phyloP scores from a whole-genome alignment of 2,888 invertebrate species.

The Aleiodes alternator region DNA sequence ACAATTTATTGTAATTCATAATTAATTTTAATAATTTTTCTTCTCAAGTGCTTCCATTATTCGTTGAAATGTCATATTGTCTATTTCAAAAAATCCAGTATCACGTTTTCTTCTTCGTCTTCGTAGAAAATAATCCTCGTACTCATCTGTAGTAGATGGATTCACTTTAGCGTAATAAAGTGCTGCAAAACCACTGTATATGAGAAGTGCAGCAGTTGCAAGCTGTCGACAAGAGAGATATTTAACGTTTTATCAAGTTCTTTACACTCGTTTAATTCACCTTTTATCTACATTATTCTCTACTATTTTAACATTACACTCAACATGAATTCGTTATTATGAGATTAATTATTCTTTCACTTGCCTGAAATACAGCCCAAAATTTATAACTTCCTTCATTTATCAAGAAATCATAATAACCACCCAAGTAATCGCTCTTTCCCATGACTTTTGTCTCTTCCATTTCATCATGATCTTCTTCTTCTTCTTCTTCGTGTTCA shows the following conservation, averaged over 20 bases:
- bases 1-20: conserved; percentile 6
- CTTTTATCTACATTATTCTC: conserved; percentile 18
- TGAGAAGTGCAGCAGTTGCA: conserved; percentile 86
- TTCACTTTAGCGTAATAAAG: conserved; percentile 93
- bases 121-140: conserved; percentile 85
- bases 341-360: conserved; percentile 22
- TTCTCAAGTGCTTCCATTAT: conserved; percentile 80
- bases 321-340: conserved; percentile 1
- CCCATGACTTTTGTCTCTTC: conserved; percentile 76
- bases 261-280: conserved; percentile 39
- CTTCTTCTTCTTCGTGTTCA: conserved; percentile 54
- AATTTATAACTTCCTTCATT: conserved; percentile 93
- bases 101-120: conserved; percentile 73
- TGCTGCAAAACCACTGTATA: conserved; percentile 91
- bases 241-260: conserved; percentile 37
- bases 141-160: conserved; percentile 86
- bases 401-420: conserved; percentile 91
- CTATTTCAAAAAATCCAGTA: conserved; percentile 77
- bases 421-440: conserved; percentile 85
- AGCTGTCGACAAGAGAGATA: conserved; percentile 78
- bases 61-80: conserved; percentile 81
- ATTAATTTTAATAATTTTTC: conserved; percentile 65
- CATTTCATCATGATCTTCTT: conserved; percentile 75
- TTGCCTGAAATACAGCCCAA: conserved; percentile 91
- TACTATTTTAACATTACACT: conserved; percentile 7